phyloP scores from a whole-genome alignment of 2,113 vertebrate species.

The Leptodactylus fuscus region DNA sequence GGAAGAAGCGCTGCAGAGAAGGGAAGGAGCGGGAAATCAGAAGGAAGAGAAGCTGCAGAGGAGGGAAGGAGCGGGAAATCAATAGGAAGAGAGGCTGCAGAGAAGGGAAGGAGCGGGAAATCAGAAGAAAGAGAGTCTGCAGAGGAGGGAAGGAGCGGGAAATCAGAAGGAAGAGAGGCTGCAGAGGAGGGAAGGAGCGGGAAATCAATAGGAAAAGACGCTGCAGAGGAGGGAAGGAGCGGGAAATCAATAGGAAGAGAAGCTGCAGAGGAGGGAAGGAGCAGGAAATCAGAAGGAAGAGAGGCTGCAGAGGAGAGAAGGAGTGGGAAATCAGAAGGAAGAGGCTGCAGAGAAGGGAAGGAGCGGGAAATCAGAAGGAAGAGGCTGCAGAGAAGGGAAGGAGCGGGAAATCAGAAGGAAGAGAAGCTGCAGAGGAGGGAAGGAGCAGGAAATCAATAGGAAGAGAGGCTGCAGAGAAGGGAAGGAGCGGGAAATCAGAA shows the following conservation, averaged over 20 bases:
- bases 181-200: neutral
- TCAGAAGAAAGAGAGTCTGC: no score
- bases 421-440: no score
- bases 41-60: neutral
- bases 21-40: neutral
- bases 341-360: neutral
- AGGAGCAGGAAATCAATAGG: no score
- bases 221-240: neutral
- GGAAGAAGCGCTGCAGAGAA: neutral
- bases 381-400: no score
- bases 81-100: no score
- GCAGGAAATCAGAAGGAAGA: neutral
- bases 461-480: no score
- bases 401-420: no score
- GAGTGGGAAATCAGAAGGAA: fast-evolving
- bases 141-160: neutral
- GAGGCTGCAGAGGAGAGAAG: neutral
- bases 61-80: neutral
- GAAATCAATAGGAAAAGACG: neutral
- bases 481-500: no score
- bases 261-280: neutral
- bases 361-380: neutral
- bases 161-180: neutral
- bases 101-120: neutral
- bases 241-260: neutral